Base-by-base conservation (phyloP, 2,888 invertebrate species). In the Drosophila tripunctata region DNA sequence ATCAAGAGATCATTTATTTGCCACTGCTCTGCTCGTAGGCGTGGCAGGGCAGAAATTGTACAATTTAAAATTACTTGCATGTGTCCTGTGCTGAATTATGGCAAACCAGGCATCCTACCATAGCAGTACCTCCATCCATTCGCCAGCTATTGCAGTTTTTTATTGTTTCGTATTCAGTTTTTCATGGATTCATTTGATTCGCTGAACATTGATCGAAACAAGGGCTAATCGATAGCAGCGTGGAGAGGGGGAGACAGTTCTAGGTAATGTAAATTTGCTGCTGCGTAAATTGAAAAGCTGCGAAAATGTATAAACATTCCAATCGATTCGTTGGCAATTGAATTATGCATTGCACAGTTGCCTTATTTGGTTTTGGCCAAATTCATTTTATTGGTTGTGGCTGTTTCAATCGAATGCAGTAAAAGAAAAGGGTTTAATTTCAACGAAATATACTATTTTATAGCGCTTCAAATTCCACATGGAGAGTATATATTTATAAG, bases 261-360 rank as follows among this genome's bases (percentile, higher is more conserved):
- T 54, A 68, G 77, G 73, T 76, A 78, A 77, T 66, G 68, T 55
- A 73, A 73, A 84, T 80, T 83, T 76, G 81, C 71, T 76, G 61
- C 66, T 67, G 79, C 73, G 65, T 61, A 72, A 65, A 78, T 77
- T 66, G 74, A 84, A 77, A 69, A 68, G 68, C 80, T 62, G 58
- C 58, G 51, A 80, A 77, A 60, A 65, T 14, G 62, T 60, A 84
- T 78, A 70, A 70, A 63, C 72, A 85, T 85, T 80, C 69, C 78
- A 75, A 82, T 78, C 78, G 82, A 72, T 75, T 80, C 69, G 72
- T 69, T 57, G 66, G 40, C 56, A 67, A 85, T 78, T 85, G 75
- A 85, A 82, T 85, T 75, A 80, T 82, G 72, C 64, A 77, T 70
- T 66, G 63, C 36, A 76, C 47, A 58, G 58, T 62, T 63, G 36